A percentile compares a stretch with the other conserved stretches of the same genome.
phyloP scores from a whole-genome alignment of 1,140 invertebrate genomes.

The Trypoxylus dichotomus region DNA sequence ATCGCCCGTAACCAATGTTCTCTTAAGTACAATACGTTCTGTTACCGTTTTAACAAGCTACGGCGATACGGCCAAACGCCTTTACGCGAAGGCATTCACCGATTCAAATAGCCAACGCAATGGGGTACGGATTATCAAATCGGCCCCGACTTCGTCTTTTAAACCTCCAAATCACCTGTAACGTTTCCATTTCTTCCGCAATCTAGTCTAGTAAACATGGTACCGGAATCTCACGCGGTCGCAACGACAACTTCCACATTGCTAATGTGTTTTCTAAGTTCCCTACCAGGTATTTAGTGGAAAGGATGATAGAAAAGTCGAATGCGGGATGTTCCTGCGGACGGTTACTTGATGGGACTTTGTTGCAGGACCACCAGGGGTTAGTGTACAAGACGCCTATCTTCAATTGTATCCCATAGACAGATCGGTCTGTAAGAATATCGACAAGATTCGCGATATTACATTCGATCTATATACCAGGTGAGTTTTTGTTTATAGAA shows the following conservation, averaged over 20 bases:
- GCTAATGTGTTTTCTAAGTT: constrained; percentile 46
- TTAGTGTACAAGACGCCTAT: constrained; percentile 57
- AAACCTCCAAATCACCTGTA: neutral
- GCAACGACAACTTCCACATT: constrained; percentile 27
- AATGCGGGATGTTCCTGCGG: neutral
- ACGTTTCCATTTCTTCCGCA: neutral
- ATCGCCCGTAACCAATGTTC: neutral
- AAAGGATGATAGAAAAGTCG: constrained; percentile 22
- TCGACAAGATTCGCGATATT: constrained; percentile 55
- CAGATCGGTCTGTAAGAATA: constrained; percentile 57
- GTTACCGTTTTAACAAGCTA: neutral
- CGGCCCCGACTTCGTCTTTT: neutral
- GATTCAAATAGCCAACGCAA: neutral
- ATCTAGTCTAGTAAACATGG: neutral
- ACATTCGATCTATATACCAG: constrained; percentile 57
- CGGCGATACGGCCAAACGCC: neutral
- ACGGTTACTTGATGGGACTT: neutral
- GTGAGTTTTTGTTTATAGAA: constrained; percentile 49
- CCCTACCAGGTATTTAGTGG: constrained; percentile 46
- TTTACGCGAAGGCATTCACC: neutral
- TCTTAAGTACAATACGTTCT: neutral
- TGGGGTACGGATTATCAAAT: neutral
- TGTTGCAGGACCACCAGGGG: constrained; percentile 57
- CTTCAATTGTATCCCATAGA: constrained; percentile 58
- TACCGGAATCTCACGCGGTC: neutral